Percentiles rank a stretch among this genome's conserved stretches.
phyloP scores from a whole-genome alignment of 2,888 invertebrate species.

The Agrypnus murinus region DNA sequence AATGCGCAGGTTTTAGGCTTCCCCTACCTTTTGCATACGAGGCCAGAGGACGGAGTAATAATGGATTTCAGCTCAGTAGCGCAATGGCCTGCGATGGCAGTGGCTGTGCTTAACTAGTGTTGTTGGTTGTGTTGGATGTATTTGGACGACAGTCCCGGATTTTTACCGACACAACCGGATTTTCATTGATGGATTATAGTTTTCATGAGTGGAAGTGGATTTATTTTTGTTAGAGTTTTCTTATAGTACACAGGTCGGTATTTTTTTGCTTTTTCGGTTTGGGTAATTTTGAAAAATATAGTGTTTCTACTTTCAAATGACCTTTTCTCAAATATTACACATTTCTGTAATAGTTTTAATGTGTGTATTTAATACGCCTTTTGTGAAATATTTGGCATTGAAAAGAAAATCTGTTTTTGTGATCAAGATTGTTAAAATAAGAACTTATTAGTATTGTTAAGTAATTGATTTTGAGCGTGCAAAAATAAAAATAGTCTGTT shows the following conservation, averaged over 20 bases:
- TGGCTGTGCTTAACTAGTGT: constrained; percentile 33
- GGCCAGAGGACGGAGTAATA: constrained; percentile 22
- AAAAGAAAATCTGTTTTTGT: no score
- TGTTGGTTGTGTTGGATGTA: constrained; percentile 36
- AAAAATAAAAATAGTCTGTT: constrained; percentile 1
- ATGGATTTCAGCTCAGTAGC: constrained; percentile 45
- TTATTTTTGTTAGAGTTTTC: background rate
- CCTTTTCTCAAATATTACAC: constrained; percentile 42
- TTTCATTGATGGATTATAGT: constrained; percentile 19
- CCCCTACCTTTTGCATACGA: constrained; percentile 40
- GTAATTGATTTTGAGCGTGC: background rate
- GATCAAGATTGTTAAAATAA: no score
- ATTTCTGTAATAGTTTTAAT: constrained; percentile 21
- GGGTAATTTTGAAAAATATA: constrained; percentile 13
- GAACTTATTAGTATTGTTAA: no score
- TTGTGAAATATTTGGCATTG: constrained; percentile 26
- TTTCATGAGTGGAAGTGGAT: constrained; percentile 17
- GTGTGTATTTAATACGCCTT: constrained; percentile 24
- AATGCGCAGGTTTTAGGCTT: constrained; percentile 50
- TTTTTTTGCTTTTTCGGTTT: background rate
- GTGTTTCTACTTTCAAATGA: constrained; percentile 48
- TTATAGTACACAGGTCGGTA: constrained; percentile 8
- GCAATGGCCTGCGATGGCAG: constrained; percentile 43
- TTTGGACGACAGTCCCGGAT: constrained; percentile 20
- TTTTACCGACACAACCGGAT: constrained; percentile 16